Evolutionary conservation across 2,113 vertebrate genomes (phyloP).

Genomic region (Spheniscus mendiculus): DNA sequence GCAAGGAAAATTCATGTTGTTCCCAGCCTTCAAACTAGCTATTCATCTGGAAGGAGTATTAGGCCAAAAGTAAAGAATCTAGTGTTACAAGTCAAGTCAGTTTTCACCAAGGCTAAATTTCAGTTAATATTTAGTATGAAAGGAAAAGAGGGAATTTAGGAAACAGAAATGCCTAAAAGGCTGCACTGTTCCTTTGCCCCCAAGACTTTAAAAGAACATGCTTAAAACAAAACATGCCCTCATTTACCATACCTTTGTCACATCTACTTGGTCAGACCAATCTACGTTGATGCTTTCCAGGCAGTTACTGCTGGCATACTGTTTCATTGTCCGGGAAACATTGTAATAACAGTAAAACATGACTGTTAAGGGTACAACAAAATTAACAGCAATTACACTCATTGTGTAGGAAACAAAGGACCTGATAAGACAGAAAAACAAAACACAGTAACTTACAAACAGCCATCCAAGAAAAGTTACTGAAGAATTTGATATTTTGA

Average conservation of each 20-base stretch:
- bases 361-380: slow-evolving; percentile 87
- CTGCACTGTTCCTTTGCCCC: not conserved
- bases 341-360: slow-evolving; percentile 98
- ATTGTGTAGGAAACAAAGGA: slow-evolving; percentile 96
- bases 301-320: slow-evolving; percentile 75
- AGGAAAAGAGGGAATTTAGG: not conserved
- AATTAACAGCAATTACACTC: slow-evolving; percentile 91
- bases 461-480: not conserved
- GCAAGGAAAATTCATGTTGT: not conserved
- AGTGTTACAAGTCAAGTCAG: not conserved
- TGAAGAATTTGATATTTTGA: not conserved
- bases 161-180: not conserved
- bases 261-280: slow-evolving; percentile 94
- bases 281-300: slow-evolving; percentile 81
- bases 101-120: not conserved
- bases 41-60: not conserved
- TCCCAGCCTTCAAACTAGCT: not conserved
- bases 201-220: not conserved
- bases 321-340: slow-evolving; percentile 82
- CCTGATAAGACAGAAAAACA: slow-evolving; percentile 77
- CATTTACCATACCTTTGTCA: slow-evolving; percentile 87
- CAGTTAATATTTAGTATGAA: not conserved
- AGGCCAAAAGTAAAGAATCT: not conserved
- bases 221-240: not conserved
- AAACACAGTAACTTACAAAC: slow-evolving; percentile 53